Percentiles rank a stretch among this genome's conserved stretches.
These are phyloP conservation scores for Brachionus asplanchnoidis DNA, from an alignment of 1,140 invertebrate species.

Conservation along the genomic window DNA sequence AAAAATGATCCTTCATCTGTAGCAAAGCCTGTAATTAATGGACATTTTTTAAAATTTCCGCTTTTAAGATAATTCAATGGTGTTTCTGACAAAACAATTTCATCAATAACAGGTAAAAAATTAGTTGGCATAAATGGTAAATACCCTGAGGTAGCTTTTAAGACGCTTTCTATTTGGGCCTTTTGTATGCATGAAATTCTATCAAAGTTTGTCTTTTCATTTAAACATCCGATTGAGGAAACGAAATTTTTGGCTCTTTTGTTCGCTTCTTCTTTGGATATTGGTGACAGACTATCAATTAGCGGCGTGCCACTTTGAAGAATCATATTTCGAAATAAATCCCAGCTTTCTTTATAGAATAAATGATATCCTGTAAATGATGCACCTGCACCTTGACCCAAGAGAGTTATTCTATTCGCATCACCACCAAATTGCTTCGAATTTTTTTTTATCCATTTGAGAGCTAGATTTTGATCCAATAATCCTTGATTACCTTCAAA, in stretches of 20 bases:
- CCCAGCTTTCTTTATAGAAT: constrained; percentile 74
- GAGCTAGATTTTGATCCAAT: constrained; percentile 65
- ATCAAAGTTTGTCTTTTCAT: background rate
- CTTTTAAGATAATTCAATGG: constrained; percentile 48
- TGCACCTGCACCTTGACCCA: constrained; percentile 64
- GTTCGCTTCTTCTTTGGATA: constrained; percentile 50
- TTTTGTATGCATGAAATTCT: background rate
- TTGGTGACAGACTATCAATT: constrained; percentile 82
- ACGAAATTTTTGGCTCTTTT: background rate
- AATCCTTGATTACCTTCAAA: constrained; percentile 44
- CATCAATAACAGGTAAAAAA: constrained; percentile 29
- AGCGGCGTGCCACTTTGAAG: constrained; percentile 62
- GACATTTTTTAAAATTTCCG: constrained; percentile 87
- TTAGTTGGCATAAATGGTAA: background rate
- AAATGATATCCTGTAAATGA: constrained; percentile 85
- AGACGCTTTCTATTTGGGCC: background rate
- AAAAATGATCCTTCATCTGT: constrained; percentile 71
- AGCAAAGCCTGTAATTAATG: constrained; percentile 84
- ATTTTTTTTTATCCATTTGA: constrained; percentile 67
- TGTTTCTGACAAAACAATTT: background rate
- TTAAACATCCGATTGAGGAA: background rate
- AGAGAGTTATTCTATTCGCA: constrained; percentile 45
- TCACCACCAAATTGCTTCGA: constrained; percentile 49
- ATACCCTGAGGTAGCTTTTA: background rate
- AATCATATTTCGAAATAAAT: constrained; percentile 77